Evolutionary conservation across 2,888 invertebrate genomes (phyloP).

Genomic region (Trichopoda pennipes): DNA sequence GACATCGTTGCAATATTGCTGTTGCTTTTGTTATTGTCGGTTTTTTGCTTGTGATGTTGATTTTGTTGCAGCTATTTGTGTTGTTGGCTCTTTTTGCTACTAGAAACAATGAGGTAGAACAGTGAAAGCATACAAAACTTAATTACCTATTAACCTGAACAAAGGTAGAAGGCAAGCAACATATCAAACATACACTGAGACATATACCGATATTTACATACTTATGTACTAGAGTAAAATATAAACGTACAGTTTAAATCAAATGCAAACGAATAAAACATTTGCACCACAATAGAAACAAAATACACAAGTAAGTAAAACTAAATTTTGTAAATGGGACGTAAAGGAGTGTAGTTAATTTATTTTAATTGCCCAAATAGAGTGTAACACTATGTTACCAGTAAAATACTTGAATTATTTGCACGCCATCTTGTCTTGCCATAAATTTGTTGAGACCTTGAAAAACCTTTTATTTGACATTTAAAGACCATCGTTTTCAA

Average conservation of each 20-base stretch:
- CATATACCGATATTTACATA: not conserved
- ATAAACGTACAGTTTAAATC: constrained; percentile 42
- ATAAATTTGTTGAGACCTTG: no score
- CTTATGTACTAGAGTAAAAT: not conserved
- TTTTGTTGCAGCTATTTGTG: not conserved
- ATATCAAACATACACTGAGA: not conserved
- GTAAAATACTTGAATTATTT: no score
- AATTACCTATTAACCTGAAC: constrained; percentile 67
- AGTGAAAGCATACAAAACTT: constrained; percentile 62
- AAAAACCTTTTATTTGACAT: no score
- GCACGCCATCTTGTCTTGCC: no score
- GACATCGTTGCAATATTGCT: not conserved
- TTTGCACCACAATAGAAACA: constrained; percentile 3
- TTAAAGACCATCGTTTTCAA: no score
- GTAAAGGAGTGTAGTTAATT: constrained; percentile 18
- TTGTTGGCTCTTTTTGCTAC: constrained; percentile 23
- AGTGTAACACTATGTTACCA: no score
- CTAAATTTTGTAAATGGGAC: not conserved
- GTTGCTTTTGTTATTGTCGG: not conserved
- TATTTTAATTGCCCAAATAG: no score
- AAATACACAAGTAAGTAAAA: constrained; percentile 15
- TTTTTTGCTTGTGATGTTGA: not conserved
- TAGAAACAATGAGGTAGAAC: constrained; percentile 49
- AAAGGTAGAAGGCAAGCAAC: constrained; percentile 25
- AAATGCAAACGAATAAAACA: constrained; percentile 53